Base-by-base conservation (phyloP, 1,140 invertebrate species). In the Bicyclus anynana region DNA sequence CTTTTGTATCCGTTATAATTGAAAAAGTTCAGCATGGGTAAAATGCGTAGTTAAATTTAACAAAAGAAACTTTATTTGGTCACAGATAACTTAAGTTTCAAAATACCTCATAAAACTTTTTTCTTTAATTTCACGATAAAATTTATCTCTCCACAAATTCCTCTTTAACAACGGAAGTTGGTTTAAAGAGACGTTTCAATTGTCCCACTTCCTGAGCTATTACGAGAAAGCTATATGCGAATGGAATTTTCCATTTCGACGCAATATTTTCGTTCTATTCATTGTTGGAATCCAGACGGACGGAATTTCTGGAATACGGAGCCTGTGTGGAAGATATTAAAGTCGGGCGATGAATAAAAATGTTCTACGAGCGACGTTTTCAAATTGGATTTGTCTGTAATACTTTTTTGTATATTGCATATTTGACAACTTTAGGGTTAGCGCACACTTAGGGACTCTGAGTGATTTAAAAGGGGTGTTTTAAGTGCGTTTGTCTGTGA, bases 201-300 rank as follows among this genome's bases (percentile, higher is more conserved):
- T 29, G 29, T 20, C 14, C 33, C 13, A 38, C 35, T 40, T 17
- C 14, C 17, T 17, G 13, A 37, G 42, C 42, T 37, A 55, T 55
- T 48, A 47, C 29, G 18, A n/a, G 42, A 16, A 55, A 53, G 37
- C 35, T 27, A 42, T 56, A 56, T 50, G n/a, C 20, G 29, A 47
- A 59, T 37, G 50, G 56, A 53, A 59, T 59, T 53, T 59, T 52
- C 56, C 29, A 59, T 59, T 53, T 38, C 56, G 17, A 29, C 42
- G 56, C 56, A 59, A 53, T 59, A 59, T 59, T 59, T 59, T 53
- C 56, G 50, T 59, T 53, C 56, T 59, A 59, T 59, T 59, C 56
- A 59, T 37, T 56, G 53, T 56, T 47, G 56, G 50, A 59, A 59
- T 59, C 35, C 33, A 56, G 53, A 51, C 13, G 44, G 48, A 23